A percentile compares a stretch with the other conserved stretches of the same genome.
Conservation (phyloP, 2,888 invertebrate genomes). For the Pammene aurita region DNA sequence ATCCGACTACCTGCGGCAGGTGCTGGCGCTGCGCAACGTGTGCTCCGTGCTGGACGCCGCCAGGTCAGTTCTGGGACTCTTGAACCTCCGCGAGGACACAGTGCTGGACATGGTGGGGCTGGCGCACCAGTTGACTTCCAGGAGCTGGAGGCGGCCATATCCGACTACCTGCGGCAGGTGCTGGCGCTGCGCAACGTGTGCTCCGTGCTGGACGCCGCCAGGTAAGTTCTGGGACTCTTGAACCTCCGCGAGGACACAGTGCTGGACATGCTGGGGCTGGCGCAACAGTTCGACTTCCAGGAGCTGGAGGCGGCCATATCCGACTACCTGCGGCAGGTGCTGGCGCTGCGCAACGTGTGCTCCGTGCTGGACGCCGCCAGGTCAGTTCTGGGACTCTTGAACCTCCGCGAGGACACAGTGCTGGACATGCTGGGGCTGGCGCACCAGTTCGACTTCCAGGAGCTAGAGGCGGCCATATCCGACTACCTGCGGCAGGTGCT, state of each 20-base stretch:
- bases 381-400: constrained; percentile 71
- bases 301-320: constrained; percentile 96
- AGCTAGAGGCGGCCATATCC: constrained; percentile 95
- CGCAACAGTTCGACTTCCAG: constrained; percentile 97
- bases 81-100: constrained; percentile 86
- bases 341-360: constrained; percentile 95
- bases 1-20: constrained; percentile 95
- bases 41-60: constrained; percentile 98
- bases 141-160: constrained; percentile 95
- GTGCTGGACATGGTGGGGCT: constrained; percentile 90
- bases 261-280: constrained; percentile 90
- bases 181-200: constrained; percentile 95
- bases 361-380: constrained; percentile 96
- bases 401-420: constrained; percentile 87
- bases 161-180: constrained; percentile 95
- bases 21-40: constrained; percentile 93
- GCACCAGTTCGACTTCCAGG: constrained; percentile 97
- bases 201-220: constrained; percentile 96
- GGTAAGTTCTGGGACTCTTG: constrained; percentile 76
- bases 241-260: constrained; percentile 87
- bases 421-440: constrained; percentile 92
- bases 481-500: constrained; percentile 95
- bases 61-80: constrained; percentile 76
- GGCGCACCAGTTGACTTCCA: constrained; percentile 98
- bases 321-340: constrained; percentile 94